A percentile compares a stretch with the other conserved stretches of the same genome.
Conservation (phyloP, 2,888 invertebrate genomes). For the Napeogenes inachia region DNA sequence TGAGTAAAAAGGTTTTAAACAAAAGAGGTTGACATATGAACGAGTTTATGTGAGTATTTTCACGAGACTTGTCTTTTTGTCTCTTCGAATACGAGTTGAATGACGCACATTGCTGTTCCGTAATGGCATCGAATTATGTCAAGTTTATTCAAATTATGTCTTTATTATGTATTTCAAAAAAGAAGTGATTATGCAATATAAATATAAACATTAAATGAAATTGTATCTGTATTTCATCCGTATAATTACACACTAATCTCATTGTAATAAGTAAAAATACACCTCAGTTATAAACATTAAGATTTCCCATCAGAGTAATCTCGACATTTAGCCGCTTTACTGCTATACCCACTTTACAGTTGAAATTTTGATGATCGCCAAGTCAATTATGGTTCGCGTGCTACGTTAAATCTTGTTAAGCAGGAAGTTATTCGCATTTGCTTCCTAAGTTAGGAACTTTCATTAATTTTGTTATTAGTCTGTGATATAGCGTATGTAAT, state of each 20-base stretch:
- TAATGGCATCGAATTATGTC: background rate
- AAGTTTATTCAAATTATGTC: background rate
- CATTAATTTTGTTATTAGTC: too few relatives aligned
- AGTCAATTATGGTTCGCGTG: slow-evolving; percentile 18
- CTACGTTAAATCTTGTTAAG: slow-evolving; percentile 15
- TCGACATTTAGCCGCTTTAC: slow-evolving; percentile 20
- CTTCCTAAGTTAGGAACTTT: slow-evolving; percentile 4
- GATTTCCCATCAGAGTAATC: slow-evolving; percentile 17
- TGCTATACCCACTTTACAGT: slow-evolving; percentile 18
- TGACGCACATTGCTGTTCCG: background rate
- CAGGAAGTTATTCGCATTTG: slow-evolving; percentile 3
- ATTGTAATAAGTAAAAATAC: background rate
- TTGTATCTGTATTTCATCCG: too few relatives aligned
- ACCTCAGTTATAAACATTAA: slow-evolving; percentile 10
- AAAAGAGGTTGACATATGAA: slow-evolving; percentile 17
- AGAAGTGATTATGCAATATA: too few relatives aligned
- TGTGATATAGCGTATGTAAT: too few relatives aligned
- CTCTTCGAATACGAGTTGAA: slow-evolving; percentile 14
- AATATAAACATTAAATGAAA: too few relatives aligned
- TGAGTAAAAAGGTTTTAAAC: slow-evolving; percentile 20
- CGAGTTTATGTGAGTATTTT: slow-evolving; percentile 16
- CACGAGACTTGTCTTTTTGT: slow-evolving; percentile 16
- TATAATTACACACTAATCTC: too few relatives aligned
- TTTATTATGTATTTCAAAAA: too few relatives aligned
- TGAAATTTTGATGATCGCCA: slow-evolving; percentile 21